Percentiles rank a stretch among this genome's conserved stretches.
These are phyloP conservation scores for Eilema griseolum DNA, from an alignment of 2,888 invertebrate genomes.

Conservation along the genomic window DNA sequence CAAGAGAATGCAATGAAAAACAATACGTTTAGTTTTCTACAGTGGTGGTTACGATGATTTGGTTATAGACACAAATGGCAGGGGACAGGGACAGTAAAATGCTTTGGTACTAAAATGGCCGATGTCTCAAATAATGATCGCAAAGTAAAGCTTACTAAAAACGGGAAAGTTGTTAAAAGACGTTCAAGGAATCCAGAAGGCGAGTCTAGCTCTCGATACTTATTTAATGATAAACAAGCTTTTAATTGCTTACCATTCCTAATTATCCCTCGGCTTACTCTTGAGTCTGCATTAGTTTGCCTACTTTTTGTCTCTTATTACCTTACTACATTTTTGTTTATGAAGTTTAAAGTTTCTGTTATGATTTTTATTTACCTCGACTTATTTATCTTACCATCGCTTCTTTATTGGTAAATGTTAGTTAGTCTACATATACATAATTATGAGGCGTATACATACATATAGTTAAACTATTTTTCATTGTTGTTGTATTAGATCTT, in stretches of 20 bases:
- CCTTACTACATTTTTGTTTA: slow-evolving; percentile 63
- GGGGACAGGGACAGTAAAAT: slow-evolving; percentile 26
- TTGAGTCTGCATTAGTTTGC: slow-evolving; percentile 51
- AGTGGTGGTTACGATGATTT: slow-evolving; percentile 58
- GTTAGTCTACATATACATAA: background rate
- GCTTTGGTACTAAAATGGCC: slow-evolving; percentile 85
- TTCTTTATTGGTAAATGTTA: background rate
- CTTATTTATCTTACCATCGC: slow-evolving; percentile 14
- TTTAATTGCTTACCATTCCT: slow-evolving; percentile 23
- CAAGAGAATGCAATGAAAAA: background rate
- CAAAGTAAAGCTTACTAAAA: slow-evolving; percentile 83
- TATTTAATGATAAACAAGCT: slow-evolving; percentile 24
- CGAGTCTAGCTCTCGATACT: slow-evolving; percentile 49
- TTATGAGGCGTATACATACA: background rate
- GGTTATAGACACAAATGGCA: slow-evolving; percentile 39
- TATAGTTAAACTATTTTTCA: background rate
- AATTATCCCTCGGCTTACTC: slow-evolving; percentile 39
- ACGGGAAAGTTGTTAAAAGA: slow-evolving; percentile 83
- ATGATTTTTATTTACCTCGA: slow-evolving; percentile 3
- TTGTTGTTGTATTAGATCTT: background rate
- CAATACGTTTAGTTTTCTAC: slow-evolving; percentile 34
- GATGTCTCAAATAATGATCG: slow-evolving; percentile 84
- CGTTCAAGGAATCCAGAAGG: slow-evolving; percentile 84
- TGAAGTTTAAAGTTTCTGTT: background rate
- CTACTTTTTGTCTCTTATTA: slow-evolving; percentile 80